Base-by-base conservation (phyloP, 1,140 invertebrate genomes). In the Mesaphorura yosii region DNA sequence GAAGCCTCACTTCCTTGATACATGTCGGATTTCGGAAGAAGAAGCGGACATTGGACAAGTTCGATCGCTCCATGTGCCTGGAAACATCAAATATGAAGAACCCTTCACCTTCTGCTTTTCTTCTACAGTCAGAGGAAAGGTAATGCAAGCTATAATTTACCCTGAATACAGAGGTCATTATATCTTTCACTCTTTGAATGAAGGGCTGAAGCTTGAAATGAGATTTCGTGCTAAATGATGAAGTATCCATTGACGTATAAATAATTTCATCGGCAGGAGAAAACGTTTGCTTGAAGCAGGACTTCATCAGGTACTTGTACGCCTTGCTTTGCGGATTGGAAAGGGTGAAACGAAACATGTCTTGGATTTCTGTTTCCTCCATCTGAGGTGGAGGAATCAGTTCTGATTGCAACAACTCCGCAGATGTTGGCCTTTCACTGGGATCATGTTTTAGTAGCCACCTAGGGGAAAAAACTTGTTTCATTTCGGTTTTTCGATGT, bases 361-460 rank as follows among this genome's bases (percentile, higher is more conserved):
- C 83, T 55, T 83, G 78, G 10, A 91, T 65, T 64, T 85, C 81
- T 10, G 78, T 77, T 65, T 90, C 86, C 66, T 88, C 84, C 26
- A 88, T 75, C 53, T 80, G 72, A 10, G 73, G 80, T 27, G 78
- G 82, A 3, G 91, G 90, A 6, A 95, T 71, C 58, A 84, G 77
- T 51, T 86, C 78, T 1, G 86, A 89, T 42, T 79, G 72, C 4
- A 94, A 71, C 14, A 96, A 70, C 67, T 94, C 86, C 53, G 79
- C 59, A 72, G 87, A 84, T 1, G 86, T 84, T 0, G 91, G 91
- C 20, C 91, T 72, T 59, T 79, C 72, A 47, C 75, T 76, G 1
- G 87, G 80, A 69, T 94, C 86, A 64, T 95, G 88, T 66, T 82
- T 81, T 25, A 95, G 68, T 29, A 95, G 69, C 84, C 83, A 90